Evolutionary conservation across 1,140 invertebrate genomes (phyloP), one percentile per base, ranked within the genome.

Genomic region (Harlomillsia oculata): DNA sequence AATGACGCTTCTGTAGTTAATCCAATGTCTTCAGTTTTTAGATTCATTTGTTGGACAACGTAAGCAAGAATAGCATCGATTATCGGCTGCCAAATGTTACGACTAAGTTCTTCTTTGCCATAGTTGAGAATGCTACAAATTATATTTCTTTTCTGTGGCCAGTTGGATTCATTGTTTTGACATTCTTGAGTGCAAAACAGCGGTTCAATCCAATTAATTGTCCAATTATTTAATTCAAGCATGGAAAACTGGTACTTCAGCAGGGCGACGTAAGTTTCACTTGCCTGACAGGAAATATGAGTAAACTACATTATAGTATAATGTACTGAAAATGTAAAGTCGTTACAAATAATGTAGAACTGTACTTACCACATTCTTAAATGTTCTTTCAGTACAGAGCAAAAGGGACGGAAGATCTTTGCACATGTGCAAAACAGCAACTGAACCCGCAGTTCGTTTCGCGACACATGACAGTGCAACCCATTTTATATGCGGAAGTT

Each of bases 121-220:
- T n/a, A 26, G 9, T 53, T 56, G 2, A 53, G 21, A 41, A 50
- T 46, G 3, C 50, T 46, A 1, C 18, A 34, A 9, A 64, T 48
- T 29, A 64, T 64, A 6, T 2, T 18, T 26, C 46, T 40, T 26
- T 64, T 64, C 34, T 64, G 62, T 4, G 62, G 16, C 62, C 62
- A 64, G 37, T 59, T 63, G 3, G 62, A 53, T 41, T 60, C 62
- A 23, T 20, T 59, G n/a, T 29, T 50, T 44, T 40, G 48, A 3
- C 28, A 6, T 39, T 6, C 23, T 34, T 64, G 62, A 8, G 28
- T 43, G 28, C 9, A 13, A 32, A 63, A 63, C 3, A 63, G 28
- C 3, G 61, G 61, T 2, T 50, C 39, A 28, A 63, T 46, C 61
- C 61, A 63, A n/a, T n/a, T n/a, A n/a, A n/a, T n/a, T n/a, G n/a